Percentiles rank a stretch among this genome's conserved stretches.
Evolutionary conservation across 1,140 invertebrate species (phyloP).

Genomic region (Maconellicoccus hirsutus): DNA sequence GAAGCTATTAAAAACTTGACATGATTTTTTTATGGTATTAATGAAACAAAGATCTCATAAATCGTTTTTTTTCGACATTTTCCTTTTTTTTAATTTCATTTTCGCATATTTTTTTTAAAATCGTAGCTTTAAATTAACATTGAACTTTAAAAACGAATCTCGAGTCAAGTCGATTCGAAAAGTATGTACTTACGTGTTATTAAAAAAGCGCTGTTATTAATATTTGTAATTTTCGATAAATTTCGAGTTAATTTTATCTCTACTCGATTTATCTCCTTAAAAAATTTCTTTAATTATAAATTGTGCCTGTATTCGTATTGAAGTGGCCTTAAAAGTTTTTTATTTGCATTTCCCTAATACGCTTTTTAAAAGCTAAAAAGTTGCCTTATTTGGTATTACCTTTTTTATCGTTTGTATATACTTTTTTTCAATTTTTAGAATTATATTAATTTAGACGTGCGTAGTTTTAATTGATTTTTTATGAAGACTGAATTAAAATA

Average conservation of each 20-base stretch:
- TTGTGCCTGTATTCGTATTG: neutral
- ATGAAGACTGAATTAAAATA: slow-evolving; percentile 1
- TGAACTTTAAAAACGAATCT: too few relatives aligned
- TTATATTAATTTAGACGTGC: neutral
- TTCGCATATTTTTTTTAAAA: too few relatives aligned
- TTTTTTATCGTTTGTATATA: neutral
- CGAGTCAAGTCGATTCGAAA: too few relatives aligned
- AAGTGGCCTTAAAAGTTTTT: neutral
- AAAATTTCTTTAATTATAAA: too few relatives aligned
- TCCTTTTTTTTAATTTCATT: neutral
- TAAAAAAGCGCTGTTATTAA: too few relatives aligned
- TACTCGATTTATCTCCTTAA: too few relatives aligned
- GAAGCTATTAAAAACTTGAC: neutral
- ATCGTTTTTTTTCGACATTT: neutral
- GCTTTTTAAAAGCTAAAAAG: neutral
- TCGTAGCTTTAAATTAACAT: too few relatives aligned
- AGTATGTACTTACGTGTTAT: too few relatives aligned
- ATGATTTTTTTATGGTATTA: neutral
- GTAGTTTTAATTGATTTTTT: neutral
- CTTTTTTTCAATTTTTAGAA: neutral
- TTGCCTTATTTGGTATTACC: neutral
- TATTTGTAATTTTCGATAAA: too few relatives aligned
- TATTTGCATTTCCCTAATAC: neutral
- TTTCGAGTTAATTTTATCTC: too few relatives aligned
- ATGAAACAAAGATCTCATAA: neutral